Evolutionary conservation across 2,888 invertebrate genomes (phyloP).

Genomic region (Sabatieria punctata): DNA sequence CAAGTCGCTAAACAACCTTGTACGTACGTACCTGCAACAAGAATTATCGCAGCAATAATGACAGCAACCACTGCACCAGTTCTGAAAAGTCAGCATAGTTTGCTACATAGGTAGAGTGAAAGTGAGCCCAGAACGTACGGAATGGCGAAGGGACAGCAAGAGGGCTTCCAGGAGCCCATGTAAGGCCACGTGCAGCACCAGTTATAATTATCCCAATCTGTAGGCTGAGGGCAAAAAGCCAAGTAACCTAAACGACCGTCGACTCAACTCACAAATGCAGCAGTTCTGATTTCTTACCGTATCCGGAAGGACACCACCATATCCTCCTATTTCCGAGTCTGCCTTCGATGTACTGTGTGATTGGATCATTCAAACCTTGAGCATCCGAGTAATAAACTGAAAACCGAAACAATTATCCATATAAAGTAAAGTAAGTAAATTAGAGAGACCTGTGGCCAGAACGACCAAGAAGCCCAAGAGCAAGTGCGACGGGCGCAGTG

Average conservation of each 20-base stretch:
- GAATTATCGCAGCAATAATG: slow-evolving; percentile 26
- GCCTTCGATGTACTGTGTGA: slow-evolving; percentile 30
- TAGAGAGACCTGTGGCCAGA: neutral
- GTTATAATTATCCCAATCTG: slow-evolving; percentile 32
- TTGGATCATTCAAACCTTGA: slow-evolving; percentile 28
- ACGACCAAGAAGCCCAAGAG: too few relatives aligned
- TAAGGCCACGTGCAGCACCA: slow-evolving; percentile 30
- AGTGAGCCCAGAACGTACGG: too few relatives aligned
- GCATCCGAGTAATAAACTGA: slow-evolving; percentile 19
- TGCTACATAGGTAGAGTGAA: neutral
- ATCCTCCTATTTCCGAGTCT: slow-evolving; percentile 27
- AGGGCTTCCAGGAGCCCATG: slow-evolving; percentile 28
- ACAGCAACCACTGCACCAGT: slow-evolving; percentile 29
- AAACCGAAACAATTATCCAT: too few relatives aligned
- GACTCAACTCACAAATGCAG: slow-evolving; percentile 2
- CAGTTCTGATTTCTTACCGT: slow-evolving; percentile 16
- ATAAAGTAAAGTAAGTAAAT: neutral
- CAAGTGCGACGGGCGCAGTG: too few relatives aligned
- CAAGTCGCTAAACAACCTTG: neutral
- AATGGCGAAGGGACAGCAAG: slow-evolving; percentile 30
- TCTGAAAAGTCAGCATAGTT: slow-evolving; percentile 3
- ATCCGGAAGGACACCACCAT: slow-evolving; percentile 31
- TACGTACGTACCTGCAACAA: slow-evolving; percentile 18
- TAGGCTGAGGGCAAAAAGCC: slow-evolving; percentile 30
- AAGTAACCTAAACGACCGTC: slow-evolving; percentile 20